Percentiles rank a stretch among this genome's conserved stretches.
Conservation (phyloP, 1,140 invertebrate species). For the Physella acuta region DNA sequence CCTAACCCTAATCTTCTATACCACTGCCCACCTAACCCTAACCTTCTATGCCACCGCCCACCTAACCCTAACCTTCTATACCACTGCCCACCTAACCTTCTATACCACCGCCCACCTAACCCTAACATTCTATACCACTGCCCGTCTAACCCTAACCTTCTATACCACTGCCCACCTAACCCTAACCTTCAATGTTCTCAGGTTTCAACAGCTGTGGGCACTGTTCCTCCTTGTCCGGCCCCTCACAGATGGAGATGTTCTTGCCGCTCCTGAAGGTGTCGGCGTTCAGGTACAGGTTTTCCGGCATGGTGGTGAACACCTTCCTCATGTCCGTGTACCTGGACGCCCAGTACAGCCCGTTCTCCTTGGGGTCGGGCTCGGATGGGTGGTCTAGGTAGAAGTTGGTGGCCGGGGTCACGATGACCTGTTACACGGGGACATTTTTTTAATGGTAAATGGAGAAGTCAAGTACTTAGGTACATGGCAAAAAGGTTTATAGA, state of each 20-base stretch:
- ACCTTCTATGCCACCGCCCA: too few species aligned
- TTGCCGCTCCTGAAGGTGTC: conserved; percentile 35
- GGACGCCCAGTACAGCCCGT: conserved; percentile 48
- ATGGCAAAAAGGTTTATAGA: too few species aligned
- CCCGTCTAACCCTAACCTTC: too few species aligned
- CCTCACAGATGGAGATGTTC: conserved; percentile 27
- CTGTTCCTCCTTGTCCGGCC: conserved; percentile 32
- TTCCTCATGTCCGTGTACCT: conserved; percentile 35
- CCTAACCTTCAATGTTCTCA: conserved; percentile 49
- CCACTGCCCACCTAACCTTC: too few species aligned
- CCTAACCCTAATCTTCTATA: too few species aligned
- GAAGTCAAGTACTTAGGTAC: too few species aligned
- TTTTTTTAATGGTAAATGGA: too few species aligned
- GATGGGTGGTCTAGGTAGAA: conserved; percentile 53
- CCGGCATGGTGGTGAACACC: conserved; percentile 38
- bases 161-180: too few species aligned
- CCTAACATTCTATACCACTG: too few species aligned
- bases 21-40: too few species aligned
- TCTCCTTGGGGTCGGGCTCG: conserved; percentile 51
- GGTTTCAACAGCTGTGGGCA: conserved; percentile 35
- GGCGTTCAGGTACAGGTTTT: conserved; percentile 41
- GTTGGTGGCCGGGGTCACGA: conserved; percentile 48
- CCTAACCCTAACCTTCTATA: too few species aligned
- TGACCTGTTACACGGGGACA: conserved; percentile 46
- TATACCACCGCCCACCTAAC: too few species aligned